phyloP scores from a whole-genome alignment of 2,113 vertebrate genomes.

The Bothrops jararaca region DNA sequence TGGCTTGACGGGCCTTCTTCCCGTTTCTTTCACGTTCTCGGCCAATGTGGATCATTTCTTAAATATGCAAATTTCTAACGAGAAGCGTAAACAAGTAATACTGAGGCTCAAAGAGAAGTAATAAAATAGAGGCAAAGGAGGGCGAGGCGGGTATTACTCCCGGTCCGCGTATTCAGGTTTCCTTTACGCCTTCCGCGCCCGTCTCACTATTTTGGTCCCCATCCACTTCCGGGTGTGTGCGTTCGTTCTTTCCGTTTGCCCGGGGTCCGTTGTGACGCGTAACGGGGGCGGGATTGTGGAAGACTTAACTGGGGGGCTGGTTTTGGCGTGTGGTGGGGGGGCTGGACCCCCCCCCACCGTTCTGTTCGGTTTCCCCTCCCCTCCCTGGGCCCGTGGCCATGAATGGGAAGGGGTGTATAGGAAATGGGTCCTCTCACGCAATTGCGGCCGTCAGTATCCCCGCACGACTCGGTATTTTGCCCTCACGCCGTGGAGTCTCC shows the following conservation, averaged over 20 bases:
- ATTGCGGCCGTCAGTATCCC: neutral
- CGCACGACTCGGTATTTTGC: neutral
- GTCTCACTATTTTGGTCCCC: no score
- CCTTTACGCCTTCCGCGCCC: neutral
- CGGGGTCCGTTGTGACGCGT: neutral
- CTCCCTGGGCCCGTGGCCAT: neutral
- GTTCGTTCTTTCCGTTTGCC: neutral
- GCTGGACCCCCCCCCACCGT: neutral
- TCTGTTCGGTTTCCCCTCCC: neutral
- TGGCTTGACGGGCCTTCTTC: neutral
- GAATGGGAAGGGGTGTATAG: neutral
- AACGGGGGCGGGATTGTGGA: neutral
- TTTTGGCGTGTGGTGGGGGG: neutral
- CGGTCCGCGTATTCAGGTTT: neutral
- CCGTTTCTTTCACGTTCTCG: neutral
- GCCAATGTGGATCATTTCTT: neutral
- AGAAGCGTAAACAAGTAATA: neutral
- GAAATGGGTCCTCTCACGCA: neutral
- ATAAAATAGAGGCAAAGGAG: neutral
- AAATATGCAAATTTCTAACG: neutral
- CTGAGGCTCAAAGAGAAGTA: neutral
- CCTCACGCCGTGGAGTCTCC: neutral
- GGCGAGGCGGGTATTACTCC: no score
- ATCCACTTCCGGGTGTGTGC: neutral
- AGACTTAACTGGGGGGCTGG: neutral